Conservation (phyloP, 2,797 vertebrate genomes). For the Selene dorsalis region DNA sequence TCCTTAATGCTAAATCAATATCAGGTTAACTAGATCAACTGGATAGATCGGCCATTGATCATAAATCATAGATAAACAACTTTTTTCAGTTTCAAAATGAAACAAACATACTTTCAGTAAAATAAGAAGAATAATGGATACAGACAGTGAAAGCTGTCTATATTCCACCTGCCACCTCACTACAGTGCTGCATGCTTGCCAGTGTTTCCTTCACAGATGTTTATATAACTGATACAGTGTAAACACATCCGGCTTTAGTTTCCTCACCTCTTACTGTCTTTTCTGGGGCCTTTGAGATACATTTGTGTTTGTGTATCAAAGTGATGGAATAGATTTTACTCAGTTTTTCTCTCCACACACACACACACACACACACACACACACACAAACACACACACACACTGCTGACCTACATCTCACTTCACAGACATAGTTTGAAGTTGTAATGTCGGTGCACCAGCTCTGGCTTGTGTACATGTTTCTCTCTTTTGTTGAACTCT, state of each 20-base stretch:
- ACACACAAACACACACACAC: neutral
- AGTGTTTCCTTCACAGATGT: neutral
- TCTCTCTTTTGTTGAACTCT: constrained; percentile 16
- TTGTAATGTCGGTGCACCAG: constrained; percentile 13
- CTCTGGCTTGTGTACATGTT: constrained; percentile 7
- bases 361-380: neutral
- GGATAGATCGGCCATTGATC: too few relatives aligned
- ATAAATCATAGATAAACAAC: too few relatives aligned
- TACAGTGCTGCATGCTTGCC: neutral
- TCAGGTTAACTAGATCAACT: too few relatives aligned
- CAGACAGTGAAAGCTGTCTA: too few relatives aligned
- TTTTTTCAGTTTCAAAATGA: neutral
- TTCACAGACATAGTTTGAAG: constrained; percentile 22
- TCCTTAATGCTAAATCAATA: too few relatives aligned
- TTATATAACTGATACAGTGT: neutral
- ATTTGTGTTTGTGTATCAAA: constrained; percentile 24
- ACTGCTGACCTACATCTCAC: constrained; percentile 47
- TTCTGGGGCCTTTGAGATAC: constrained; percentile 13
- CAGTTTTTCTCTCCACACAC: neutral
- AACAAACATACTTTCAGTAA: neutral
- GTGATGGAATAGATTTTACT: constrained; percentile 13
- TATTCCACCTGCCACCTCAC: neutral
- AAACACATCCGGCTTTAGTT: neutral
- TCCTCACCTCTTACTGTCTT: neutral
- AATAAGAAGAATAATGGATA: neutral